Percentiles rank a stretch among this genome's conserved stretches.
Conservation (phyloP, 2,113 vertebrate species). For the Anhinga rufa region DNA sequence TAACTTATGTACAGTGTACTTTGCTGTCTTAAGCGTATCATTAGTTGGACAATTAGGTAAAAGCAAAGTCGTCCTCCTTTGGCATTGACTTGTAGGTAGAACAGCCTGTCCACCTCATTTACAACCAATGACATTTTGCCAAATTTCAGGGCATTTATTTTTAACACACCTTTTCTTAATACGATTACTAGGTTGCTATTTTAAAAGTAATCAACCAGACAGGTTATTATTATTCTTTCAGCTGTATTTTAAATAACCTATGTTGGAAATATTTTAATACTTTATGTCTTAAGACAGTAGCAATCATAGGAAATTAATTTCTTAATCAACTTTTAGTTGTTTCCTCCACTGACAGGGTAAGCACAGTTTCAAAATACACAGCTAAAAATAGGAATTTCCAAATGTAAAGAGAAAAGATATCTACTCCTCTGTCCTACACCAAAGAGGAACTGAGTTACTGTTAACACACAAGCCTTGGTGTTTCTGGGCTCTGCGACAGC, state of each 20-base stretch:
- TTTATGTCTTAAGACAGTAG: not conserved
- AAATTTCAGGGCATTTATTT: not conserved
- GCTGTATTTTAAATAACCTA: not conserved
- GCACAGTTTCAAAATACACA: not conserved
- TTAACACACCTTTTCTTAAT: not conserved
- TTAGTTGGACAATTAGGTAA: not conserved
- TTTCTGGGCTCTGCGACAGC: not conserved
- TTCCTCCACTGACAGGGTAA: not conserved
- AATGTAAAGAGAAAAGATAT: not conserved
- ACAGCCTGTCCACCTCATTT: not conserved
- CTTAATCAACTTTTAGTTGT: not conserved
- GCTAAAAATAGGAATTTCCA: not conserved
- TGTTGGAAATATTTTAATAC: not conserved
- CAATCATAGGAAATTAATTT: not conserved
- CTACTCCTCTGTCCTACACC: not conserved
- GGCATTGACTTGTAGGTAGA: not conserved
- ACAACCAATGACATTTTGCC: not conserved
- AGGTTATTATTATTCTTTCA: not conserved
- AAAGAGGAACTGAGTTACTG: not conserved
- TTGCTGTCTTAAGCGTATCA: not conserved
- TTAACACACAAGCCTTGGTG: not conserved
- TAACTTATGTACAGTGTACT: not conserved
- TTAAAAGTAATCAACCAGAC: not conserved
- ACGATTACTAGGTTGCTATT: not conserved
- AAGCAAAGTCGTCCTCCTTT: not conserved